Evolutionary conservation across 2,888 invertebrate genomes (phyloP), one percentile per base, ranked within the genome.

Genomic region (Schizaphis graminum): DNA sequence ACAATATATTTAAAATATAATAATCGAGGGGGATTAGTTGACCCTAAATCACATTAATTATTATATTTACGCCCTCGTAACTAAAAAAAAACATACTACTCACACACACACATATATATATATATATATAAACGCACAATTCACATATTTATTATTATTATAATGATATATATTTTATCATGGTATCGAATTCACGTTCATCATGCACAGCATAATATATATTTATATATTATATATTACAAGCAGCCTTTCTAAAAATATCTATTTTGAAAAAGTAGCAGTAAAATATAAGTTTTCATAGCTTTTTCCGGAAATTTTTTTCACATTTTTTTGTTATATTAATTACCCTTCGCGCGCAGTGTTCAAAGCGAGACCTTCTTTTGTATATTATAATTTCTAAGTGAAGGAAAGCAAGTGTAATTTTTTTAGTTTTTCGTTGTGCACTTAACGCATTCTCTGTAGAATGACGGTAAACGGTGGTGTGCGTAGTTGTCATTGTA

Each of bases 321-420:
- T 91, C 16, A 35, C 8, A 77, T 77, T 85, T 57, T 86, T 44
- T 47, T 35, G 47, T 41, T 28, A 41, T 87, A 67, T 86, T 92
- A 57, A 91, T 91, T 92, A 87, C 61, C 61, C 41, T 87, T 86
- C 92, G 49, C 26, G 92, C 49, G 61, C 49, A 87, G 61, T 35
- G 57, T 61, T 87, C 49, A 87, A 61, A 92, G 67, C 28, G 61
- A 87, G 44, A 67, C 21, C 41, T 67, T 92, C 87, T 61, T 87
- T 87, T 91, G 86, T 86, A 61, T 87, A 86, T 61, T 92, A 92
- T 92, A 87, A 92, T 92, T 61, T 87, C 86, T 26, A 92, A 86
- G 92, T 44, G 35, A 61, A 88, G 35, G 85, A 91, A 91, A 44
- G 91, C 56, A 44, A 87, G 61, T 61, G 92, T 92, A 92, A 92